Percentiles rank a stretch among this genome's conserved stretches.
These are phyloP conservation scores for Chloroceryle amazona DNA, from an alignment of 2,797 vertebrate species.

Conservation along the genomic window DNA sequence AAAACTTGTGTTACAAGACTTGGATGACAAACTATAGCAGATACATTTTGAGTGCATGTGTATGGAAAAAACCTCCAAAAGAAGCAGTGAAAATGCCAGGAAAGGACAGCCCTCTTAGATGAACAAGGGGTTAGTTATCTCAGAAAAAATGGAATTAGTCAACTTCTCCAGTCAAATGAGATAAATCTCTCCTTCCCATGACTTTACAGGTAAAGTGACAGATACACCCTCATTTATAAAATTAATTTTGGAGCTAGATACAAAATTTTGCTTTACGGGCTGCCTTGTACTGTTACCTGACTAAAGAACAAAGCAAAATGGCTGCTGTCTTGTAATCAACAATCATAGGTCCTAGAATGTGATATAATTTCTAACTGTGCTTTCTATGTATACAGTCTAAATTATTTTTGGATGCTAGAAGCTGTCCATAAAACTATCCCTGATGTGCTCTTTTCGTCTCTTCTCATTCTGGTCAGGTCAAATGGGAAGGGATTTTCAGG, in stretches of 20 bases:
- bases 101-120: neutral
- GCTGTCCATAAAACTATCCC: neutral
- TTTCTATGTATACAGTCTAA: neutral
- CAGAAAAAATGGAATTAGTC: neutral
- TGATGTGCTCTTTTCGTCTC: neutral
- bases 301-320: neutral
- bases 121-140: neutral
- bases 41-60: neutral
- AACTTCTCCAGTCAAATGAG: neutral
- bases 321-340: neutral
- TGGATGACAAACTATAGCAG: constrained; percentile 72
- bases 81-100: neutral
- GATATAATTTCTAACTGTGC: neutral
- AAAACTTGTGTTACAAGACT: constrained; percentile 64
- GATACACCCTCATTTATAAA: neutral
- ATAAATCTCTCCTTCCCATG: neutral
- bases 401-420: neutral
- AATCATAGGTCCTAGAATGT: fast-evolving
- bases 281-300: neutral
- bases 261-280: neutral
- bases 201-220: neutral
- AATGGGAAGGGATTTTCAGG: neutral
- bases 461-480: neutral
- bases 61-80: neutral
- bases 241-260: neutral